Conservation (phyloP, 2,797 vertebrate genomes). For the Notolepis coatsorum region DNA sequence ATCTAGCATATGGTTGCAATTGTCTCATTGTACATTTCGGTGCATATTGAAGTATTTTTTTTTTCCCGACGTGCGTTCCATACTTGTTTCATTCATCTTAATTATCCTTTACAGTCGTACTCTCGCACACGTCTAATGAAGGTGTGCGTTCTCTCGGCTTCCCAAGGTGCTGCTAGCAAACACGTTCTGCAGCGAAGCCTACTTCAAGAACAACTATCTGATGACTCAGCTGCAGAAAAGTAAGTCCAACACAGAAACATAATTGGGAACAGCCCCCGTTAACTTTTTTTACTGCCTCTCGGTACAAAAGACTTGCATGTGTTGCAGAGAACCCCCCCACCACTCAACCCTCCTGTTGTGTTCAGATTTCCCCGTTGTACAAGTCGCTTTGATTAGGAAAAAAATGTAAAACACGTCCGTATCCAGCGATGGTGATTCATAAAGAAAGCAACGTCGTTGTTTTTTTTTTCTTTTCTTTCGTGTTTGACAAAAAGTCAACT, state of each 20-base stretch:
- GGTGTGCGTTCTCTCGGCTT: not conserved
- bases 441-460: conserved; percentile 11
- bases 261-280: conserved; percentile 70
- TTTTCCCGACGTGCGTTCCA: too few relatives aligned
- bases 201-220: conserved; percentile 89
- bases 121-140: conserved; percentile 5
- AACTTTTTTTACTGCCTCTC: conserved; percentile 43
- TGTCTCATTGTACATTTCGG: too few relatives aligned
- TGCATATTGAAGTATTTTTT: too few relatives aligned
- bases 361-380: conserved; percentile 38
- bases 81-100: not conserved
- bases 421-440: conserved; percentile 18
- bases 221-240: conserved; percentile 88
- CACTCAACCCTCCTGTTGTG: conserved; percentile 36
- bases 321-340: conserved; percentile 58
- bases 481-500: conserved; percentile 9
- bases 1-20: too few relatives aligned
- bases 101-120: conserved; percentile 7
- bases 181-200: conserved; percentile 89
- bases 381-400: conserved; percentile 22
- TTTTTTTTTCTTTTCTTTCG: too few relatives aligned
- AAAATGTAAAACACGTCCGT: conserved; percentile 5
- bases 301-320: conserved; percentile 68
- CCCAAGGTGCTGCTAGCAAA: conserved; percentile 91
- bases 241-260: conserved; percentile 77